Conservation (phyloP, 2,113 vertebrate species). For the Rhizomys pruinosus region DNA sequence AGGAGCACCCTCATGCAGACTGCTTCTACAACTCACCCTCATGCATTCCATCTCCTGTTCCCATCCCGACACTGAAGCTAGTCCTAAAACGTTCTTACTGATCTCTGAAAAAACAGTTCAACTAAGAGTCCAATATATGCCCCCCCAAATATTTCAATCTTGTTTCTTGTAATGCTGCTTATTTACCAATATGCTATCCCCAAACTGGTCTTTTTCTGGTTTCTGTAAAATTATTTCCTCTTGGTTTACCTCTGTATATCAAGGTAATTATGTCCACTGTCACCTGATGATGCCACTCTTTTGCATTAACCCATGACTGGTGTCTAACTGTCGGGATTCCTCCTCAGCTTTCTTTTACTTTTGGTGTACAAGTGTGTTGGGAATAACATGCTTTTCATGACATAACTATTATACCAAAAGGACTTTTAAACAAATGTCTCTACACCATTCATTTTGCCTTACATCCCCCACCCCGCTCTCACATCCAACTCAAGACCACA, state of each 20-base stretch:
- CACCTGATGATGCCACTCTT: neutral
- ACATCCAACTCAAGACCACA: no score
- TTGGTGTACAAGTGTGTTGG: neutral
- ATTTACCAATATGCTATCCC: neutral
- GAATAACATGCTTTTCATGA: neutral
- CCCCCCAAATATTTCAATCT: no score
- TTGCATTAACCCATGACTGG: neutral
- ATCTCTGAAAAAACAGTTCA: neutral
- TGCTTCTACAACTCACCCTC: neutral
- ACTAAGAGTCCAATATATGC: neutral
- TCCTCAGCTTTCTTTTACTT: neutral
- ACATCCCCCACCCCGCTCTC: no score
- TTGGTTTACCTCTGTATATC: neutral
- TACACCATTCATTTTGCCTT: neutral
- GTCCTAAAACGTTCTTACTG: neutral
- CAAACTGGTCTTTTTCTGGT: neutral
- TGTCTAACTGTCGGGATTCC: neutral
- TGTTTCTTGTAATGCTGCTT: neutral
- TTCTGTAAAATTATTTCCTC: neutral
- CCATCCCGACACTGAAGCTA: neutral
- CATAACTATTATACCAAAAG: neutral
- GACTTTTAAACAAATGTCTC: slow-evolving; percentile 25
- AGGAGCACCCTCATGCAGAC: neutral
- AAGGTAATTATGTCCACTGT: neutral
- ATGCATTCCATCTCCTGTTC: neutral